phyloP scores from a whole-genome alignment of 2,888 invertebrate genomes.

The Lissonota sp. region DNA sequence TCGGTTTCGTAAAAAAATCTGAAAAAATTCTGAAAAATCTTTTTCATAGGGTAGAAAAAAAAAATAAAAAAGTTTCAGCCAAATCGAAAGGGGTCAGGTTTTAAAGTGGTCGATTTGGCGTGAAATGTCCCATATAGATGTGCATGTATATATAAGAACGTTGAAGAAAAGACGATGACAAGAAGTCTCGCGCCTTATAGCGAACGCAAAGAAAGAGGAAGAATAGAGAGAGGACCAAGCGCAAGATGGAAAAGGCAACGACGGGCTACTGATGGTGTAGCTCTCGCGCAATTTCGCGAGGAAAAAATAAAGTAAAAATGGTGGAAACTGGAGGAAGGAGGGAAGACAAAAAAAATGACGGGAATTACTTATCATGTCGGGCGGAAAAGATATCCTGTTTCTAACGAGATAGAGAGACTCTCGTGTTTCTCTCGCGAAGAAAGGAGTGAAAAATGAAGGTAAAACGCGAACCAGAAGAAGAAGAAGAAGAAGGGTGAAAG shows the following conservation, averaged over 20 bases:
- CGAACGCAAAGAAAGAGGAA: background rate
- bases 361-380: conserved; percentile 70
- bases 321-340: conserved; percentile 5
- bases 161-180: conserved; percentile 28
- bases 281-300: conserved; percentile 66
- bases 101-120: no score
- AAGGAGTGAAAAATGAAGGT: conserved; percentile 70
- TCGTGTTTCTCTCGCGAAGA: conserved; percentile 66
- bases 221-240: conserved; percentile 37
- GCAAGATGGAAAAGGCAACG: conserved; percentile 46
- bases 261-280: conserved; percentile 59
- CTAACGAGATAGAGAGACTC: conserved; percentile 72
- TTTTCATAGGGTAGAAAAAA: no score
- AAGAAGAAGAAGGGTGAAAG: conserved; percentile 27
- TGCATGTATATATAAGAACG: conserved; percentile 14
- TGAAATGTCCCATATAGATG: background rate
- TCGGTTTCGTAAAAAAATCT: no score
- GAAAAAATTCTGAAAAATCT: no score
- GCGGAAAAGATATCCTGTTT: conserved; percentile 70
- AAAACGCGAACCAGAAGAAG: background rate
- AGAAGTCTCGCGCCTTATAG: conserved; percentile 17
- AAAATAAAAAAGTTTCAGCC: no score
- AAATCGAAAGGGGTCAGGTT: no score
- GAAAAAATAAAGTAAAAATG: conserved; percentile 44
- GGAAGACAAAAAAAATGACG: conserved; percentile 61